A percentile compares a stretch with the other conserved stretches of the same genome.
Conservation (phyloP, 2,888 invertebrate species). For the Stomorhina lunata region DNA sequence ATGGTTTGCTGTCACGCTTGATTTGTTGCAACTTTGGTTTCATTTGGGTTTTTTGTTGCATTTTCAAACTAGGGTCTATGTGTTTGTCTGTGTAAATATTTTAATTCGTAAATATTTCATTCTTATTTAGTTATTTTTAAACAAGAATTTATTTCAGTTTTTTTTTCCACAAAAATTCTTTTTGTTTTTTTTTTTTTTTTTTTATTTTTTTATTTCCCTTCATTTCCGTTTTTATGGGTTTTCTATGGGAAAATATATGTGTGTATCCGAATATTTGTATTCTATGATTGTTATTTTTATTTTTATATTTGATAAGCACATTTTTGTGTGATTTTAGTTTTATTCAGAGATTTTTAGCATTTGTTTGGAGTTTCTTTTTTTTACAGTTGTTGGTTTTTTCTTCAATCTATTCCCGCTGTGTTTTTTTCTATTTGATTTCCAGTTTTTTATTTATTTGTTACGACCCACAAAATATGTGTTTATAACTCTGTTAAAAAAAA, state of each 20-base stretch:
- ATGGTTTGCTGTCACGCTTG: constrained; percentile 66
- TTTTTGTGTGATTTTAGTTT: constrained; percentile 51
- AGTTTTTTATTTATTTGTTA: constrained; percentile 21
- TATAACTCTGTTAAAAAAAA: constrained; percentile 39
- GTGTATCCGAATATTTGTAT: neutral
- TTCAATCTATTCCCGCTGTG: neutral
- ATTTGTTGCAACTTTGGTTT: constrained; percentile 62
- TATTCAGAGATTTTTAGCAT: constrained; percentile 33
- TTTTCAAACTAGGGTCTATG: neutral
- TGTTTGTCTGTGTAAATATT: constrained; percentile 1
- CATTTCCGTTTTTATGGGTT: constrained; percentile 32
- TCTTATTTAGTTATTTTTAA: constrained; percentile 24
- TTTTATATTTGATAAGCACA: constrained; percentile 56
- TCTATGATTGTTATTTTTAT: constrained; percentile 52
- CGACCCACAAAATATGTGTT: constrained; percentile 61
- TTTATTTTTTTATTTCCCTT: constrained; percentile 40
- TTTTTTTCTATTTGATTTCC: neutral
- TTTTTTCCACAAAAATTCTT: neutral
- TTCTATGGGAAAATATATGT: neutral
- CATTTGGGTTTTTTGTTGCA: neutral
- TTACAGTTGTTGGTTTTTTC: neutral
- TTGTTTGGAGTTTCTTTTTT: too few species aligned
- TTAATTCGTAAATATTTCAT: constrained; percentile 36
- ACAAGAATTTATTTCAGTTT: neutral
- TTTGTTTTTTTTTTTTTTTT: constrained; percentile 23